A percentile compares a stretch with the other conserved stretches of the same genome.
phyloP scores from a whole-genome alignment of 1,140 invertebrate species.

The Drosophila auraria region DNA sequence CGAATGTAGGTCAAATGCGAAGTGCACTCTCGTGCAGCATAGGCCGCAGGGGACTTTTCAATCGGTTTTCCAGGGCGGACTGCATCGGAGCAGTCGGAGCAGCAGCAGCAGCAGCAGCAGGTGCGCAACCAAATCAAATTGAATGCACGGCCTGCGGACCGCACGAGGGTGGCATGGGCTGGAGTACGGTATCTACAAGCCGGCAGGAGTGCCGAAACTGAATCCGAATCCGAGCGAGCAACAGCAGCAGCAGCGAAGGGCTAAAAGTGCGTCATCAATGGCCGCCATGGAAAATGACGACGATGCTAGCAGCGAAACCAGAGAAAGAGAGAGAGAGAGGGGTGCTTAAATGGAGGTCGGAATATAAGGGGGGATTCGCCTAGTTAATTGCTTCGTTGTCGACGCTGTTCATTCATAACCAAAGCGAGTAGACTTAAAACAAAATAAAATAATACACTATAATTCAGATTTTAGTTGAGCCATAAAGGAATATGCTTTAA shows the following conservation, averaged over 20 bases:
- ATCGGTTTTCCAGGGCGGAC: conserved; percentile 66
- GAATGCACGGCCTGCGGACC: conserved; percentile 32
- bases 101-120: conserved; percentile 53
- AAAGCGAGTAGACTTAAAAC: conserved; percentile 25
- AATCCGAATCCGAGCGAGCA: conserved; percentile 38
- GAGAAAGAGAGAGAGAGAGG: conserved; percentile 34
- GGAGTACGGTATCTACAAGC: conserved; percentile 26
- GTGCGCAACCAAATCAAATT: conserved; percentile 71
- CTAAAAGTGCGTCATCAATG: conserved; percentile 84
- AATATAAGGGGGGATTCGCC: conserved; percentile 27
- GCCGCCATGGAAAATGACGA: conserved; percentile 69
- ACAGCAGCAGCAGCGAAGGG: conserved; percentile 68
- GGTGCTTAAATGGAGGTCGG: conserved; percentile 9
- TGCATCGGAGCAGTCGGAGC: conserved; percentile 30
- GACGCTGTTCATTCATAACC: conserved; percentile 71
- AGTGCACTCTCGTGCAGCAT: conserved; percentile 60
- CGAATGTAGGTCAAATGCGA: conserved; percentile 74
- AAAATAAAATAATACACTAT: conserved; percentile 17
- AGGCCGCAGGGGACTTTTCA: conserved; percentile 69
- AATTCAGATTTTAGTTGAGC: not conserved
- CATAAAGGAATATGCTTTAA: not conserved
- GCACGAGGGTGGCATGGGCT: conserved; percentile 19
- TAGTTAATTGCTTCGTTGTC: conserved; percentile 67
- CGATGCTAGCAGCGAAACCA: conserved; percentile 47
- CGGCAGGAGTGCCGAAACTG: conserved; percentile 19